These are phyloP conservation scores for Zhuqinia jingwanae DNA, from an alignment of 2,888 invertebrate species.

Conservation along the genomic window DNA sequence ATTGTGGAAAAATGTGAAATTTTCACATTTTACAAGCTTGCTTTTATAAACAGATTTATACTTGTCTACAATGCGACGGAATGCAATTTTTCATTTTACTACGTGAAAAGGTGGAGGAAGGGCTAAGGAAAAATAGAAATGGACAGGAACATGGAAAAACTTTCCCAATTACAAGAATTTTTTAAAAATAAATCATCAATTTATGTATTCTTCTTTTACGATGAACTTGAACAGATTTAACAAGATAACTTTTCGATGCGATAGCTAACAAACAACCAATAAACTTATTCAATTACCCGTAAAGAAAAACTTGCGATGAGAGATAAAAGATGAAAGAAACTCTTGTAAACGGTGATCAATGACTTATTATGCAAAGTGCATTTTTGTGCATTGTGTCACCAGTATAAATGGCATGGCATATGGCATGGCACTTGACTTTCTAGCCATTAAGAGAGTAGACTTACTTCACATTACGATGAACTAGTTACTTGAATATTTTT, in stretches of 20 bases:
- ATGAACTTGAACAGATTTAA: too few relatives aligned
- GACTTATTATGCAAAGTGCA: neutral
- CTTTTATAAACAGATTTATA: neutral
- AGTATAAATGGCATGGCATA: constrained; percentile 5
- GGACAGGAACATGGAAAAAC: constrained; percentile 1
- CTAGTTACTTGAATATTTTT: too few relatives aligned
- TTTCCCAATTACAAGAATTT: neutral
- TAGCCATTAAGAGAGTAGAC: neutral
- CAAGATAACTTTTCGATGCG: too few relatives aligned
- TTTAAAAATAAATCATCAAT: neutral
- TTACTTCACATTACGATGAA: too few relatives aligned
- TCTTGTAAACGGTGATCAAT: too few relatives aligned
- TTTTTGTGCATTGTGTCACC: constrained; percentile 24
- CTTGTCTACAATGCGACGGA: constrained; percentile 21
- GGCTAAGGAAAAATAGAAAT: neutral
- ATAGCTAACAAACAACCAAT: too few relatives aligned
- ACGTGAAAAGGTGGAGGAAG: neutral
- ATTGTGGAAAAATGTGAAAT: neutral
- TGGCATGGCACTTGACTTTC: neutral
- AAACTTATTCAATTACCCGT: too few relatives aligned
- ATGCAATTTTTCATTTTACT: constrained; percentile 5
- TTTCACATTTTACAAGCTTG: neutral
- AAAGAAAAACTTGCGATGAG: too few relatives aligned
- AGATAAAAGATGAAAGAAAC: too few relatives aligned
- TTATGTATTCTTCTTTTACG: too few relatives aligned